Evolutionary conservation across 2,888 invertebrate species (phyloP), one percentile per base, ranked within the genome.

Genomic region (Physocephala rufipes): DNA sequence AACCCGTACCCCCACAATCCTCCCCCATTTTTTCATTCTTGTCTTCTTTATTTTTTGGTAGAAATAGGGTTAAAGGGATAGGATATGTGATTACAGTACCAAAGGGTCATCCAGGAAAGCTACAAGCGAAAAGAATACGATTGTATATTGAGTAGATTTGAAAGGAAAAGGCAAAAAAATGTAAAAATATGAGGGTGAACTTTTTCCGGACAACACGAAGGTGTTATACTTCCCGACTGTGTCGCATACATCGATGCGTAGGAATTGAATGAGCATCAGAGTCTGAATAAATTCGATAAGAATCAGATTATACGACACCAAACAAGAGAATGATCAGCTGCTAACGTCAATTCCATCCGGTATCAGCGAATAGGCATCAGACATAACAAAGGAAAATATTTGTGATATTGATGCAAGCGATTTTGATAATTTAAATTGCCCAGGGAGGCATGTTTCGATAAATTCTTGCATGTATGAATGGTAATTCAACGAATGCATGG

Each of bases 241-340:
- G 19, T n/a, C 9, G 4, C n/a, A n/a, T n/a, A n/a, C n/a, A 5
- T 55, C 36, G 66, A 66, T 24, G 53, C 36, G 55, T 47, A n/a
- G n/a, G n/a, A n/a, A n/a, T n/a, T n/a, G n/a, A n/a, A n/a, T 67
- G 45, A 45, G 16, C 24, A 30, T 36, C 36, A 36, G 2, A 67
- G 59, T 67, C 67, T 67, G 67, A 58, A 67, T 67, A 67, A 67
- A 59, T 67, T 67, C 36, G 67, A 67, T 59, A 67, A 45, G 67
- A 67, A 67, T 67, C 67, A 59, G 26, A 59, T 67, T 43, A 43
- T 43, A 36, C 67, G 59, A 43, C 67, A 36, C 67, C 67, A 16
- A 9, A 43, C 43, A 43, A 59, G 59, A 1, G 15, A 24, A 64
- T 36, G 5, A 36, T 19, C 63, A 19, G 26, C 63, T 16, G 47